phyloP scores from a whole-genome alignment of 2,888 invertebrate genomes.

The Teleogryllus oceanicus region DNA sequence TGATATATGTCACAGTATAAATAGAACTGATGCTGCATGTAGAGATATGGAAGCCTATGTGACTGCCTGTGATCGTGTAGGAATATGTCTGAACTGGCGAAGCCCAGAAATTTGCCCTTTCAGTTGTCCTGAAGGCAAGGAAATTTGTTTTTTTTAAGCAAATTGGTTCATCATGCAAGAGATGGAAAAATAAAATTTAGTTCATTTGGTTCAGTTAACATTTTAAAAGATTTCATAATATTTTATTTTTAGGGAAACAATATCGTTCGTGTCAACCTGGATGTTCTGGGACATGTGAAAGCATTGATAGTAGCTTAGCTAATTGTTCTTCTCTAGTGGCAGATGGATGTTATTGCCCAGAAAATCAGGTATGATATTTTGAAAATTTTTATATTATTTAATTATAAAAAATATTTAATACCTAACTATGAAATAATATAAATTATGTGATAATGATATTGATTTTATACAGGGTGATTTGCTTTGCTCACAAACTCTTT shows the following conservation, averaged over 20 bases:
- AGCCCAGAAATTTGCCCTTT: slow-evolving; percentile 61
- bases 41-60: slow-evolving; percentile 67
- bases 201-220: too few relatives aligned
- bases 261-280: slow-evolving; percentile 58
- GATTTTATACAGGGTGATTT: too few relatives aligned
- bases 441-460: too few relatives aligned
- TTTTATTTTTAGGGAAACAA: slow-evolving; percentile 45
- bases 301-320: slow-evolving; percentile 39
- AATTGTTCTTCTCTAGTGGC: slow-evolving; percentile 50
- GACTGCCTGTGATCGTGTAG: slow-evolving; percentile 63
- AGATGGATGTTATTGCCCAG: slow-evolving; percentile 84
- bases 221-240: too few relatives aligned
- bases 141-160: slow-evolving; percentile 3
- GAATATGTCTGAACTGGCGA: slow-evolving; percentile 74
- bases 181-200: too few relatives aligned
- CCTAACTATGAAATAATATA: too few relatives aligned
- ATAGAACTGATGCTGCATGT: slow-evolving; percentile 59
- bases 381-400: background rate
- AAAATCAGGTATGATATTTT: slow-evolving; percentile 57
- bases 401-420: too few relatives aligned
- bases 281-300: slow-evolving; percentile 65
- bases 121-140: slow-evolving; percentile 52
- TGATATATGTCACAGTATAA: slow-evolving; percentile 56
- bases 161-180: background rate
- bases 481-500: too few relatives aligned